Conservation (phyloP, 2,797 vertebrate genomes). For the Labroides dimidiatus region DNA sequence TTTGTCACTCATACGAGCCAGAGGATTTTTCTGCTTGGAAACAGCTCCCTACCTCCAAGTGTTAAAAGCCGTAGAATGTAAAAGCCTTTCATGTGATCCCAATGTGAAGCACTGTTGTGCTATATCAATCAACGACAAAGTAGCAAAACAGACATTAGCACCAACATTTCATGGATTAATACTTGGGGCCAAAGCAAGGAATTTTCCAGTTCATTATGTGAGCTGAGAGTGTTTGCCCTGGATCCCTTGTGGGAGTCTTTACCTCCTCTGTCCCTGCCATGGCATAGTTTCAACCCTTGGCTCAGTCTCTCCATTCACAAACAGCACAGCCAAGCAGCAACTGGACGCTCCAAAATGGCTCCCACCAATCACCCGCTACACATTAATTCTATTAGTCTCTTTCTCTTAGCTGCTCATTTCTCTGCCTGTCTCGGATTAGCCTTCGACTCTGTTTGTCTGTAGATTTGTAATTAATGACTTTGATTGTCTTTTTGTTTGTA, state of each 20-base stretch:
- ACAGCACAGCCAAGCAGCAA: conserved; percentile 29
- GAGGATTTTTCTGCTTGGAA: conserved; percentile 18
- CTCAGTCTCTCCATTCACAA: conserved; percentile 44
- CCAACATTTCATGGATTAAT: conserved; percentile 36
- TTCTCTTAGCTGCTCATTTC: conserved; percentile 38
- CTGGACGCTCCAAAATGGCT: conserved; percentile 54
- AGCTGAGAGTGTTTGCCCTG: conserved; percentile 44
- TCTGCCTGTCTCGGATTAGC: conserved; percentile 59
- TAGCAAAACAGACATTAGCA: conserved; percentile 41
- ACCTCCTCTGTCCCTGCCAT: conserved; percentile 43
- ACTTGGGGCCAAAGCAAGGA: conserved; percentile 34
- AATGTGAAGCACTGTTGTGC: conserved; percentile 38
- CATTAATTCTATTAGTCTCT: conserved; percentile 56
- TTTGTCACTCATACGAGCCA: conserved; percentile 5
- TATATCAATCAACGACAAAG: conserved; percentile 43
- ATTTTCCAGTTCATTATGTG: conserved; percentile 56
- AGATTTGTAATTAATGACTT: conserved; percentile 69
- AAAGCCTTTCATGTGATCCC: conserved; percentile 43
- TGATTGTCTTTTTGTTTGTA: conserved; percentile 54
- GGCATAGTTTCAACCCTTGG: conserved; percentile 43
- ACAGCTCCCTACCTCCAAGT: conserved; percentile 23
- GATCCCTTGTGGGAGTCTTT: conserved; percentile 54
- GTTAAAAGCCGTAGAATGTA: conserved; percentile 45
- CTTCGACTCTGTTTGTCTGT: conserved; percentile 46
- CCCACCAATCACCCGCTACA: conserved; percentile 34